These are phyloP conservation scores for Drosophila kanekoi DNA, from an alignment of 2,888 invertebrate species.

Conservation along the genomic window DNA sequence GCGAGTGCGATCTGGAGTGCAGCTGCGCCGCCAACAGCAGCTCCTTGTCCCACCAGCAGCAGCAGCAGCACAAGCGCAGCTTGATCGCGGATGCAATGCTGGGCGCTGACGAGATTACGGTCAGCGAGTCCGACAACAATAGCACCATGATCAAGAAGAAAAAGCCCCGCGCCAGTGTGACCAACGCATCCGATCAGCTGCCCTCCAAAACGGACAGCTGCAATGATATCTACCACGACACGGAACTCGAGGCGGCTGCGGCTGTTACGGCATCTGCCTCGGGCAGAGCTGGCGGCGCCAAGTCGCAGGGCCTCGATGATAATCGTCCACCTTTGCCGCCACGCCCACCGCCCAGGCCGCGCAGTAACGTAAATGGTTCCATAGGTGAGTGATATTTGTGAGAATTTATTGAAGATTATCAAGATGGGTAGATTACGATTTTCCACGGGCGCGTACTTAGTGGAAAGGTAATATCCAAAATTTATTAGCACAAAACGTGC, in stretches of 20 bases:
- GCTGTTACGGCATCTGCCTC: conserved; percentile 46
- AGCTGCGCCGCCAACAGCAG: conserved; percentile 58
- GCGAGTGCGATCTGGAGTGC: conserved; percentile 82
- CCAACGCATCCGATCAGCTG: conserved; percentile 38
- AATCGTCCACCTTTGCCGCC: conserved; percentile 84
- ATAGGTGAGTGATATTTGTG: conserved; percentile 62
- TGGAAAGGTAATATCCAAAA: no score
- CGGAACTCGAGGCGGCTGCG: conserved; percentile 58
- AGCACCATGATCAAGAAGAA: conserved; percentile 81
- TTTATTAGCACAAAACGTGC: no score
- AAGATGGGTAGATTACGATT: no score
- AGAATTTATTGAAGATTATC: no score
- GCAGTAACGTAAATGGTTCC: conserved; percentile 64
- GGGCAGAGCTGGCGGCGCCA: conserved; percentile 25
- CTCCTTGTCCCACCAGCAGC: conserved; percentile 25
- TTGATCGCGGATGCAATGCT: conserved; percentile 76
- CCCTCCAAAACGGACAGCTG: conserved; percentile 62
- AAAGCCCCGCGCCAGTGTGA: conserved; percentile 53
- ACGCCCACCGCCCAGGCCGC: conserved; percentile 83
- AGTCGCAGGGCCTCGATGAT: conserved; percentile 75
- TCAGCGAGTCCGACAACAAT: conserved; percentile 82
- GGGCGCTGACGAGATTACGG: conserved; percentile 82
- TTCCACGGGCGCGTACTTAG: no score
- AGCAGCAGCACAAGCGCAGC: conserved; percentile 52
- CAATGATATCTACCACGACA: conserved; percentile 72